Base-by-base conservation (phyloP, 2,113 vertebrate genomes). In the Pan troglodytes region DNA sequence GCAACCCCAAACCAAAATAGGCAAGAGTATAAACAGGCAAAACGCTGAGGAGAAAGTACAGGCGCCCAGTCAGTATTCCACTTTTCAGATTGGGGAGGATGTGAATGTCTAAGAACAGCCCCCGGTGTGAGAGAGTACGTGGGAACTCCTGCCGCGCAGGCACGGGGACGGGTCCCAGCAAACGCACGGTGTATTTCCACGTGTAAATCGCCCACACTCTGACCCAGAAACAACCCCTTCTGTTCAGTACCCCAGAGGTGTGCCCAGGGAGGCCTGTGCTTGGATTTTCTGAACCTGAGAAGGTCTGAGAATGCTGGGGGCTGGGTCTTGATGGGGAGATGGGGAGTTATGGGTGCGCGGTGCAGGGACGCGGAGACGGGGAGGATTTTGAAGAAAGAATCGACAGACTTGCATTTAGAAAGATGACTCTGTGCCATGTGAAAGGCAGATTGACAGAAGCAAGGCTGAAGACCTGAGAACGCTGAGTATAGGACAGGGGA, bases 151-250 rank as follows among this genome's bases (percentile, higher is more conserved):
- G 20, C 38, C 2, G 11, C 3, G 1, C 2, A 5, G 72, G 18
- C 20, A 10, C 12, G 11, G 38, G 13, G 38, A 27, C 7, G 18
- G 72, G 4, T 38, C 38, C 10, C 72, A 40, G 22, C 38, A 43
- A 10, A 25, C 3, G 38, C 40, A 43, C 38, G 3, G 72, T 43
- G 16, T 8, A 43, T 25, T 3, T 23, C 5, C 38, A 7, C 0
- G 23, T 43, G 13, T 6, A 40, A 14, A 75, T 25, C 6, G 1
- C 23, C 40, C n/a, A 40, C n/a, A 23, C 20, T 10, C 11, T 17
- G 5, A 25, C 72, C 38, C 23, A 25, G 72, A 12, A 25, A 14
- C 9, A 25, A 2, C 12, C 22, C 40, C 3, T 13, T 43, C 16
- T 75, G 38, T 43, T 25, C 40, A 40, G 38, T 14, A 43, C 22